phyloP scores from a whole-genome alignment of 2,797 vertebrate genomes.

The Thamnophis elegans region DNA sequence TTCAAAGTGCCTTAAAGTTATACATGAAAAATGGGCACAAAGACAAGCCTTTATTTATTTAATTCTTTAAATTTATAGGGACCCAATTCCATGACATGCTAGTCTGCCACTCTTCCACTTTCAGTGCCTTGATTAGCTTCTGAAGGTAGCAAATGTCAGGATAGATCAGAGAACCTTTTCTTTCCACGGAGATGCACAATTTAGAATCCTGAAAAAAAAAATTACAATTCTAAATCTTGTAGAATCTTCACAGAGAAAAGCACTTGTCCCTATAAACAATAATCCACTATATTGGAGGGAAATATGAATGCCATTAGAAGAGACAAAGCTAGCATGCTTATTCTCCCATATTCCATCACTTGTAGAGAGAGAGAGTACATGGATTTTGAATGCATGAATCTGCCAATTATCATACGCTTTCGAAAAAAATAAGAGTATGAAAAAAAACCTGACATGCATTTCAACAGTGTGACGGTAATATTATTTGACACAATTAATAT shows the following conservation, averaged over 20 bases:
- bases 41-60: not conserved
- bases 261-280: not conserved
- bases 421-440: not conserved
- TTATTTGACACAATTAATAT: not conserved
- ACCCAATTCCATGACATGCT: not conserved
- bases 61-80: not conserved
- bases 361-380: not conserved
- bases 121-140: not conserved
- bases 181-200: not conserved
- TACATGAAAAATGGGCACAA: not conserved
- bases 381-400: not conserved
- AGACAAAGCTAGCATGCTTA: not conserved
- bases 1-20: not conserved
- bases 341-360: not conserved
- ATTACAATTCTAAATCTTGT: not conserved
- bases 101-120: not conserved
- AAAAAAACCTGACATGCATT: rapidly evolving
- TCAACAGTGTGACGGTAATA: not conserved
- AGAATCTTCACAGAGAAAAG: not conserved
- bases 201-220: not conserved
- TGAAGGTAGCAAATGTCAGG: not conserved
- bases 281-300: not conserved
- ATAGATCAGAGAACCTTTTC: not conserved
- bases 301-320: not conserved
- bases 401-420: not conserved